A percentile compares a stretch with the other conserved stretches of the same genome.
These are phyloP conservation scores for Cephus cinctus DNA, from an alignment of 1,140 invertebrate species.

Conservation along the genomic window DNA sequence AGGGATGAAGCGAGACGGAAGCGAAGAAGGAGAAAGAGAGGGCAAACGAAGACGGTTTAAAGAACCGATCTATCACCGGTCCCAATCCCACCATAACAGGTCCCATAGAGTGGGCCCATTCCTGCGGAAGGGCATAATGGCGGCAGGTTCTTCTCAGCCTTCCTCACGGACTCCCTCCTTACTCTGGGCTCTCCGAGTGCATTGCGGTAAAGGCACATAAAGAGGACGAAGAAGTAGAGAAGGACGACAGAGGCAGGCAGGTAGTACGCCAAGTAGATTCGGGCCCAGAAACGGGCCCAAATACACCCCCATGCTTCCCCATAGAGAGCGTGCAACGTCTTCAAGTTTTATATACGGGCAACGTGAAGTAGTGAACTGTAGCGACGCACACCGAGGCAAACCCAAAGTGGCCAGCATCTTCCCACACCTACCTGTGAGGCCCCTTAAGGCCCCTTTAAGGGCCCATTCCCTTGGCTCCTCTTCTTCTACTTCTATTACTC, in stretches of 20 bases:
- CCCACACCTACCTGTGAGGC: constrained; percentile 26
- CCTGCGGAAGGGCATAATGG: neutral
- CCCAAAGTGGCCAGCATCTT: constrained; percentile 32
- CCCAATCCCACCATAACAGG: constrained; percentile 19
- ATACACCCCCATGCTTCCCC: constrained; percentile 1
- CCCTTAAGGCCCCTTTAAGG: constrained; percentile 1
- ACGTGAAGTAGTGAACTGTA: too few species aligned
- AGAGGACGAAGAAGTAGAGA: constrained; percentile 3
- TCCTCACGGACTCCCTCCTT: too few species aligned
- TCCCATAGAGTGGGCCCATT: constrained; percentile 17
- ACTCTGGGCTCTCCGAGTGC: too few species aligned
- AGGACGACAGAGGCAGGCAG: neutral
- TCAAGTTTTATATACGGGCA: too few species aligned
- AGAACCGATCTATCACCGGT: constrained; percentile 14
- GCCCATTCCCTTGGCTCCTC: too few species aligned
- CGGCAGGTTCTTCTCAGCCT: neutral
- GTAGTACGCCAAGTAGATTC: too few species aligned
- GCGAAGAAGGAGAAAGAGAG: too few species aligned
- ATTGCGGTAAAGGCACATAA: neutral
- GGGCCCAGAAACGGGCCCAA: neutral
- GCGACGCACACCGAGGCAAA: too few species aligned
- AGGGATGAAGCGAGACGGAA: too few species aligned
- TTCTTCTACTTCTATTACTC: too few species aligned
- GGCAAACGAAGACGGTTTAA: neutral
- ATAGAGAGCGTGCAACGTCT: too few species aligned